Evolutionary conservation across 2,113 vertebrate species (phyloP), one percentile per base, ranked within the genome.

Genomic region (Talpa occidentalis): DNA sequence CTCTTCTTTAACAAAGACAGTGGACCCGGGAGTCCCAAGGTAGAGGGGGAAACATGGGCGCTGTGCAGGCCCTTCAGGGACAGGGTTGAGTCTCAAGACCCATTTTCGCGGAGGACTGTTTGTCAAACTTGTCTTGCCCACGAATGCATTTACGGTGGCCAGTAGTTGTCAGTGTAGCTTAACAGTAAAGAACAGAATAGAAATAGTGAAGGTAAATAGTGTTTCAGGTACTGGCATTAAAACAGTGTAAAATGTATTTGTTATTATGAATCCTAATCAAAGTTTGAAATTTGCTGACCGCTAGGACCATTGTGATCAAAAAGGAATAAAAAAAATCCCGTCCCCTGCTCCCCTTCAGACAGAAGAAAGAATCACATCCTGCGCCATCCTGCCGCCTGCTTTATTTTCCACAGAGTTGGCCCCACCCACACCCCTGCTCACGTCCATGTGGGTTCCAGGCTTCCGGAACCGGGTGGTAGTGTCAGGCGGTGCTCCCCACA

Each of bases 371-470:
- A 11, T 24, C 24, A 91, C 42, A 93, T 22, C 9, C 37, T 76
- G 30, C 9, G 77, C 32, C 83, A 69, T 77, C 73, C 28, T 49
- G 62, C 59, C 90, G 92, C 47, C 80, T 32, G 35, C 85, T 96
- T 97, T 97, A 97, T 97, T 96, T 81, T 69, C 78, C 92, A 92
- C 6, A 47, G 37, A 40, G 32, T 80, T 79, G 81, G 30, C 40
- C 95, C 84, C 26, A 80, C 54, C 66, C 79, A 49, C 54, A 81
- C 60, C 62, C 91, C 85, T 91, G 70, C 26, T 78, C 56, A 74
- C n/a, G 90, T 64, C 52, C 87, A 4, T 37, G 66, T 32, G 79
- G 82, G 82, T 64, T 93, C 52, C 59, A 77, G 54, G 28, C 28
- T 72, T 35, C 86, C 86, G 32, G 21, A n/a, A n/a, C n/a, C n/a